Evolutionary conservation across 2,888 invertebrate genomes (phyloP).

Genomic region (Cheilosia urbana): DNA sequence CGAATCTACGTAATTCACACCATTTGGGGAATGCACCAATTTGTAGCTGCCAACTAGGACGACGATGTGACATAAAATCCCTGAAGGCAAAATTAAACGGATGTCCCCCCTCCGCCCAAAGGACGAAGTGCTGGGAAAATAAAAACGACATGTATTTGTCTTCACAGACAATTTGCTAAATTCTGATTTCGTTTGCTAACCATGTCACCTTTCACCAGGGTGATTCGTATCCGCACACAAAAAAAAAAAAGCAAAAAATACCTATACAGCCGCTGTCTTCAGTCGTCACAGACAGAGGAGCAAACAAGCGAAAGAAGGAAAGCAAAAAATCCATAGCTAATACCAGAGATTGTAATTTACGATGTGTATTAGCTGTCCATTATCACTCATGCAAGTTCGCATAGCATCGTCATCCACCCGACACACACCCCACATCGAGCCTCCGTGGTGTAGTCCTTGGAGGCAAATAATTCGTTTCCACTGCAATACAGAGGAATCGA

Average conservation of each 20-base stretch:
- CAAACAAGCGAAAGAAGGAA: conserved; percentile 25
- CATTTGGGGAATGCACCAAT: conserved; percentile 54
- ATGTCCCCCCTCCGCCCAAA: background rate
- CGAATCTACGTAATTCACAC: conserved; percentile 40
- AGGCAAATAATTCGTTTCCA: conserved; percentile 60
- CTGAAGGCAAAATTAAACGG: conserved; percentile 21
- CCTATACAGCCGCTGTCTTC: conserved; percentile 5
- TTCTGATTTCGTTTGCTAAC: conserved; percentile 65
- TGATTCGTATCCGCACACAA: conserved; percentile 56
- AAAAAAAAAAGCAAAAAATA: too few species aligned
- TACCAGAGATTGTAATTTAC: conserved; percentile 74
- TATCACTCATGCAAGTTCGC: conserved; percentile 74
- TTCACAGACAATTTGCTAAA: conserved; percentile 68
- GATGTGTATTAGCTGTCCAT: conserved; percentile 75
- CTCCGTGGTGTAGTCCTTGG: conserved; percentile 38
- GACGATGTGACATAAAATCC: conserved; percentile 22
- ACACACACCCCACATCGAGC: conserved; percentile 2
- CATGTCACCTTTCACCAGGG: conserved; percentile 63
- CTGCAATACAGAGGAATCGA: conserved; percentile 62
- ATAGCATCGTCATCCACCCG: conserved; percentile 19
- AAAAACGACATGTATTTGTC: conserved; percentile 56
- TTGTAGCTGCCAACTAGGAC: conserved; percentile 37
- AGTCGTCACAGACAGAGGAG: conserved; percentile 12
- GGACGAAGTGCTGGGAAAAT: background rate
- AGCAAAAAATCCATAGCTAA: conserved; percentile 40